Percentiles rank a stretch among this genome's conserved stretches.
Evolutionary conservation across 1,140 invertebrate species (phyloP).

Genomic region (Euura saliciscinereae): DNA sequence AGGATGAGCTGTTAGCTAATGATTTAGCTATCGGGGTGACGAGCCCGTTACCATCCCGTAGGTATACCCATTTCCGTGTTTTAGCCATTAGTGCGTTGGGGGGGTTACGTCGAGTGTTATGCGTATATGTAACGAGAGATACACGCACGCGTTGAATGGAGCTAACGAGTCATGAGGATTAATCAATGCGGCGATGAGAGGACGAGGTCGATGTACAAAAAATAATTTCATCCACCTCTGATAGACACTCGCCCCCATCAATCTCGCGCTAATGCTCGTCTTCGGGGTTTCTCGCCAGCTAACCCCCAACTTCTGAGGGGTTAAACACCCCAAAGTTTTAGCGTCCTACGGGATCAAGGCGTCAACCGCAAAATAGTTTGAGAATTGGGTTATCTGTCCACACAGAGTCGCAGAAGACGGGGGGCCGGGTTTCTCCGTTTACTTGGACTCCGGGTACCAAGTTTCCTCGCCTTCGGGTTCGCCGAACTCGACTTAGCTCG

Average conservation of each 20-base stretch:
- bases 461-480: too few relatives aligned
- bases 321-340: neutral
- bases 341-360: neutral
- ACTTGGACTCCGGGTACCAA: too few relatives aligned
- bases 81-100: neutral
- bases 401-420: neutral
- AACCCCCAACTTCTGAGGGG: too few relatives aligned
- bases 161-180: neutral
- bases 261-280: too few relatives aligned
- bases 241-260: too few relatives aligned
- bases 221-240: too few relatives aligned
- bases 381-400: slow-evolving; percentile 7
- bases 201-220: too few relatives aligned
- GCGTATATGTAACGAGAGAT: too few relatives aligned
- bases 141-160: neutral
- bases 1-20: neutral
- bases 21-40: neutral
- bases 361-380: neutral
- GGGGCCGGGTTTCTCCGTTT: neutral
- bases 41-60: neutral
- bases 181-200: too few relatives aligned
- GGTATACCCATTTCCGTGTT: too few relatives aligned
- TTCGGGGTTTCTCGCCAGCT: too few relatives aligned
- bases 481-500: too few relatives aligned
- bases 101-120: neutral